Percentiles rank a stretch among this genome's conserved stretches.
phyloP scores from a whole-genome alignment of 1,140 invertebrate species.

The Tetramorium parvispinum region DNA sequence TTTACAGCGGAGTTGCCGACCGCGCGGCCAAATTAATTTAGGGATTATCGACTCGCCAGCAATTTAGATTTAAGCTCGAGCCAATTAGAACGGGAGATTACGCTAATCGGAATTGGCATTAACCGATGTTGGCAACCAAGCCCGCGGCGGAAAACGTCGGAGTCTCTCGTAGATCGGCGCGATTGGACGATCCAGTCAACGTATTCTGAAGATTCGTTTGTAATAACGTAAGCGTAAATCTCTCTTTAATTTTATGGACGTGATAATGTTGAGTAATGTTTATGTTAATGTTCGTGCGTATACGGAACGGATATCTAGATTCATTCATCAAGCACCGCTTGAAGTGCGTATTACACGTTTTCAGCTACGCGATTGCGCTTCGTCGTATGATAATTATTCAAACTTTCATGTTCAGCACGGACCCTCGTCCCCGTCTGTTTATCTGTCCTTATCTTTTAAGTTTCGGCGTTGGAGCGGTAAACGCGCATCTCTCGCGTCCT shows the following conservation, averaged over 20 bases:
- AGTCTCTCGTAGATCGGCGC: background rate
- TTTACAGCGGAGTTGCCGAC: background rate
- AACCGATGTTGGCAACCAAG: conserved; percentile 28
- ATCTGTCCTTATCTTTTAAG: conserved; percentile 64
- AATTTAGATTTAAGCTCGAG: conserved; percentile 51
- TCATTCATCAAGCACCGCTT: conserved; percentile 43
- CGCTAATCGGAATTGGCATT: conserved; percentile 45
- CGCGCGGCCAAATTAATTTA: conserved; percentile 33
- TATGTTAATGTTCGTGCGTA: conserved; percentile 25
- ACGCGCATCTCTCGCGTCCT: conserved; percentile 64
- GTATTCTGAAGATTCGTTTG: conserved; percentile 14
- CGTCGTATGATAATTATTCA: conserved; percentile 69
- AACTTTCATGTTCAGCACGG: conserved; percentile 56
- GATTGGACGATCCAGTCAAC: background rate
- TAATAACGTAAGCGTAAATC: conserved; percentile 30
- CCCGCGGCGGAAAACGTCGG: background rate
- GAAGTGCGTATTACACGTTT: conserved; percentile 9
- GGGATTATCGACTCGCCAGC: conserved; percentile 41
- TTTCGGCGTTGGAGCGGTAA: conserved; percentile 62
- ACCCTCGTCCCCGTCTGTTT: conserved; percentile 35
- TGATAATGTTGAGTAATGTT: conserved; percentile 46
- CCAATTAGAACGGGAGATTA: conserved; percentile 50
- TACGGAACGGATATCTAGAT: conserved; percentile 33
- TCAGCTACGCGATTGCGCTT: background rate
- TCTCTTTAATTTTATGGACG: conserved; percentile 5